These are phyloP conservation scores for Alloplasta piceator DNA, from an alignment of 2,888 invertebrate genomes.

Conservation along the genomic window DNA sequence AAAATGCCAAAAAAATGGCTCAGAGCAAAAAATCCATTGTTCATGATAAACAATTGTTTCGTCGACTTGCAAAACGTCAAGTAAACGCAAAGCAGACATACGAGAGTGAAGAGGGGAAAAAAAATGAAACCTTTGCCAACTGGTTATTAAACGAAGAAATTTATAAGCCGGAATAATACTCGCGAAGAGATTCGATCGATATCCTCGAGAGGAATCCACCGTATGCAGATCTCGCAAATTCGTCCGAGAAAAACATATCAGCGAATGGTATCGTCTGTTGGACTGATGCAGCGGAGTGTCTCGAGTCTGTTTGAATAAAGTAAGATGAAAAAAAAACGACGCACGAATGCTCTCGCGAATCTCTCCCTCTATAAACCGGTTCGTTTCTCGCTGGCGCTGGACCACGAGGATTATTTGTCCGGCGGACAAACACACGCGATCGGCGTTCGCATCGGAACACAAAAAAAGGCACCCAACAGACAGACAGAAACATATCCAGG, in stretches of 20 bases:
- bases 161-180: slow-evolving; percentile 45
- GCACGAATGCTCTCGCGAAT: slow-evolving; percentile 14
- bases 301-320: slow-evolving; percentile 27
- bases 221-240: slow-evolving; percentile 38
- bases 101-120: slow-evolving; percentile 19
- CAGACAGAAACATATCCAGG: not conserved
- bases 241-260: slow-evolving; percentile 20
- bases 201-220: slow-evolving; percentile 21
- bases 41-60: not conserved
- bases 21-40: too few relatives aligned
- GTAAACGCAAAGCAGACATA: slow-evolving; percentile 16
- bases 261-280: slow-evolving; percentile 14
- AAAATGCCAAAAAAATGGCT: too few relatives aligned
- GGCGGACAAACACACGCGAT: slow-evolving; percentile 63
- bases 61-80: slow-evolving; percentile 53
- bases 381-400: slow-evolving; percentile 42
- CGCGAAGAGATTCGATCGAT: slow-evolving; percentile 36
- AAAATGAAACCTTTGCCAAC: slow-evolving; percentile 56
- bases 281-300: slow-evolving; percentile 45
- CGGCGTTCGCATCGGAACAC: slow-evolving; percentile 58
- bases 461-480: slow-evolving; percentile 15
- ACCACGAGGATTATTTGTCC: slow-evolving; percentile 62
- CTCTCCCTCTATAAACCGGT: slow-evolving; percentile 65
- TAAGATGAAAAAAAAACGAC: slow-evolving; percentile 12
- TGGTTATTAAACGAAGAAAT: slow-evolving; percentile 50